Percentiles rank a stretch among this genome's conserved stretches.
These are phyloP conservation scores for Carassius auratus DNA, from an alignment of 2,113 vertebrate species.

Conservation along the genomic window DNA sequence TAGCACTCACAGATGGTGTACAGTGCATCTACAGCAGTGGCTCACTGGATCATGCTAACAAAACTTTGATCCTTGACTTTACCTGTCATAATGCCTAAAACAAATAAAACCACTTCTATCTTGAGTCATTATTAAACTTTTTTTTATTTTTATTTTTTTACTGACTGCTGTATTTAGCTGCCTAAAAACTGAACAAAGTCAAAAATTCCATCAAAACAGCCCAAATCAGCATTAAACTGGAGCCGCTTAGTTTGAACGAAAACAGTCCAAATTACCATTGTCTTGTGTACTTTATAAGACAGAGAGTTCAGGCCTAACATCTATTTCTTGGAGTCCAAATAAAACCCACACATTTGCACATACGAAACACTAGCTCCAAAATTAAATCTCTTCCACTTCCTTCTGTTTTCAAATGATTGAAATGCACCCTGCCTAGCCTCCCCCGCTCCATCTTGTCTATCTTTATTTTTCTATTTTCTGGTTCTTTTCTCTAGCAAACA, in stretches of 20 bases:
- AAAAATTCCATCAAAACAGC: neutral
- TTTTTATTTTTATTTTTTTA: neutral
- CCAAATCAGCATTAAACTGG: neutral
- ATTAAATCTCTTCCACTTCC: conserved; percentile 36
- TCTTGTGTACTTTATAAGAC: conserved; percentile 5
- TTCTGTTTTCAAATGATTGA: conserved; percentile 21
- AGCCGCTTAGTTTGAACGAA: conserved; percentile 18
- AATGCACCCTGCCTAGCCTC: conserved; percentile 14
- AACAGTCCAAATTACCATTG: conserved; percentile 38
- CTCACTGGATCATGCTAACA: neutral
- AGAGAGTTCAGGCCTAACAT: conserved; percentile 18
- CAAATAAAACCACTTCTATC: neutral
- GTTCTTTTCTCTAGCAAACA: conserved; percentile 12
- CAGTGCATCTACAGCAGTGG: neutral
- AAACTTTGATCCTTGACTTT: neutral
- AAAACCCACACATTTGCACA: conserved; percentile 27
- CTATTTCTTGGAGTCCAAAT: conserved; percentile 39
- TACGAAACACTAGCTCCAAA: conserved; percentile 1
- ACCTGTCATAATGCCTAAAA: neutral
- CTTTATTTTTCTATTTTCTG: conserved; percentile 17
- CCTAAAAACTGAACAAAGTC: neutral
- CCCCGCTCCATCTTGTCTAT: conserved; percentile 17
- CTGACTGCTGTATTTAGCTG: neutral
- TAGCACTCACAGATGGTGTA: neutral
- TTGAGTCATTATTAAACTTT: neutral